Base-by-base conservation (phyloP, 2,113 vertebrate genomes). In the Podarcis muralis region DNA sequence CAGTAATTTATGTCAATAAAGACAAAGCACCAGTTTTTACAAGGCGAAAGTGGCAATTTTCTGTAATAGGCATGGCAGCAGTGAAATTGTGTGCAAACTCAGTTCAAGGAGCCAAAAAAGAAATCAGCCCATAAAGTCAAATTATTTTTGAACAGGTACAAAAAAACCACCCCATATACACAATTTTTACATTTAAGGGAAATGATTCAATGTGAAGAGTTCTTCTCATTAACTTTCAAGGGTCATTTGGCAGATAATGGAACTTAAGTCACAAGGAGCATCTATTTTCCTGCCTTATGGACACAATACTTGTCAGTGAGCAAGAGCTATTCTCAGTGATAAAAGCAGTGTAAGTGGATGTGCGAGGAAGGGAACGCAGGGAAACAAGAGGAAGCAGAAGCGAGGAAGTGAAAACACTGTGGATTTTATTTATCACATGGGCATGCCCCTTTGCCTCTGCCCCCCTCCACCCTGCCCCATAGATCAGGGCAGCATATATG, bases 151-250 rank as follows among this genome's bases (percentile, higher is more conserved):
- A 91, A 86, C 66, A 87, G 80, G 71, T 93, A 84, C 79, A 90
- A 95, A 90, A 92, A 91, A 20, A 48, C 48, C 48, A 48, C 48
- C 87, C 89, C 91, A 78, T 83, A 62, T 87, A 85, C 77, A 87
- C 84, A 22, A 88, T 91, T 83, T 89, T 94, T 94, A 87, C 81
- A 71, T 83, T 94, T 92, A 90, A 90, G 78, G 57, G 88, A 78
- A 91, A 90, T 81, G 80, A 92, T 89, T 57, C 74, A 90, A 80
- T 62, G 76, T 93, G 87, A 93, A 91, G 86, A 89, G 81, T 83
- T 68, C 75, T 83, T 68, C 75, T 93, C 93, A 94, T 96, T 95
- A 94, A 91, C 90, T 95, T 95, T 93, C 88, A 93, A 93, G 83
- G 90, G 83, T 81, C 40, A 86, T 95, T 96, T 93, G 84, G 85